phyloP scores from a whole-genome alignment of 2,113 vertebrate species.

The Nannospalax galili region DNA sequence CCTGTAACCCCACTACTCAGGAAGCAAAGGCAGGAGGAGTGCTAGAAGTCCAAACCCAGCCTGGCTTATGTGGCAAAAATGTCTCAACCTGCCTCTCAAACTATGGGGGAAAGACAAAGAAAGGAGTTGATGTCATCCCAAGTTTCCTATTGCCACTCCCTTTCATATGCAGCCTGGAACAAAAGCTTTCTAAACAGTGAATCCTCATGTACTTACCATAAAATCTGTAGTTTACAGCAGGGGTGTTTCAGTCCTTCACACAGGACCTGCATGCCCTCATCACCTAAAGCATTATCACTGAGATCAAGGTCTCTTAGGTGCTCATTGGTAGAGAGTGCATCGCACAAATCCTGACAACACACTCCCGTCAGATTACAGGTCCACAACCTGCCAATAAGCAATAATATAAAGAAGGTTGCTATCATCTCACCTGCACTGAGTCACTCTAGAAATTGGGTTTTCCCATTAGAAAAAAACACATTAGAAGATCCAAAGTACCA shows the following conservation, averaged over 20 bases:
- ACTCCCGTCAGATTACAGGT: conserved; percentile 39
- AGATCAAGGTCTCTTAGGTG: conserved; percentile 54
- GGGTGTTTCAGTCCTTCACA: conserved; percentile 53
- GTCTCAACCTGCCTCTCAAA: neutral
- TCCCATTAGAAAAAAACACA: conserved; percentile 24
- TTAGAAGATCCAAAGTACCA: conserved; percentile 20
- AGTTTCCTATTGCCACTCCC: neutral
- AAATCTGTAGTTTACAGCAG: conserved; percentile 38
- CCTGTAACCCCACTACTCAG: no score
- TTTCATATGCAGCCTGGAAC: conserved; percentile 5
- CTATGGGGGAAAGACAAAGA: neutral
- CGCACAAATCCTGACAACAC: conserved; percentile 57
- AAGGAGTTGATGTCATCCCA: conserved; percentile 3
- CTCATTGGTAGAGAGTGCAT: conserved; percentile 33
- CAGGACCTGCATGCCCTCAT: conserved; percentile 8
- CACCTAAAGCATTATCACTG: conserved; percentile 52
- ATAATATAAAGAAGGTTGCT: conserved; percentile 30
- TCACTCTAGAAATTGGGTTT: conserved; percentile 46
- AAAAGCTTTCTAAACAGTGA: neutral
- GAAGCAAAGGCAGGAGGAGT: neutral
- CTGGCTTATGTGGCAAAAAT: neutral
- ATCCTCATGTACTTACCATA: conserved; percentile 41
- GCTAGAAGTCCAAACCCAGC: neutral
- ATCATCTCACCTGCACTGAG: conserved; percentile 4
- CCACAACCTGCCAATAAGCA: conserved; percentile 48